Evolutionary conservation across 1,140 invertebrate species (phyloP).

Genomic region (Zaprionus kolodkinae): DNA sequence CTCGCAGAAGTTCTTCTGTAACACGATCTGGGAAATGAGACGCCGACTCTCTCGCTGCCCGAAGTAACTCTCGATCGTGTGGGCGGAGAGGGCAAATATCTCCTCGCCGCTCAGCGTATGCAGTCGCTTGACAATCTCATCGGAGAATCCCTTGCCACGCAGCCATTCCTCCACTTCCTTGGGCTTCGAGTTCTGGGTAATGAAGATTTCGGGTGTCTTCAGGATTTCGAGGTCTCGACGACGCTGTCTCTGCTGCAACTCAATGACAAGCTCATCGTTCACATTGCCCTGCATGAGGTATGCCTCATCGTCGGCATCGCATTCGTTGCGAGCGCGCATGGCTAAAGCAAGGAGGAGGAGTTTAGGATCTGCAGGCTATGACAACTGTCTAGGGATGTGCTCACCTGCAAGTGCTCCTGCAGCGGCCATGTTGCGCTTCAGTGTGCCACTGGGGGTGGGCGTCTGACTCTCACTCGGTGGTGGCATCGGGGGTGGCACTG

Average conservation of each 20-base stretch:
- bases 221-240: slow-evolving; percentile 87
- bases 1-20: slow-evolving; percentile 91
- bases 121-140: slow-evolving; percentile 87
- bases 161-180: slow-evolving; percentile 91
- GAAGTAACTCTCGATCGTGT: slow-evolving; percentile 88
- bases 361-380: no score
- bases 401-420: slow-evolving; percentile 63
- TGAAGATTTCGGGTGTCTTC: slow-evolving; percentile 89
- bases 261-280: slow-evolving; percentile 89
- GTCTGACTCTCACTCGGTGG: slow-evolving; percentile 75
- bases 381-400: not conserved
- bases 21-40: slow-evolving; percentile 90
- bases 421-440: slow-evolving; percentile 67
- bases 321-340: slow-evolving; percentile 74
- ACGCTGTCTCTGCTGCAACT: slow-evolving; percentile 86
- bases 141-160: slow-evolving; percentile 89
- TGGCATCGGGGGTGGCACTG: slow-evolving; percentile 77
- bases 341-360: slow-evolving; percentile 20
- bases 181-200: slow-evolving; percentile 87
- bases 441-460: slow-evolving; percentile 61
- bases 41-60: slow-evolving; percentile 89
- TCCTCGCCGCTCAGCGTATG: slow-evolving; percentile 88
- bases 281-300: slow-evolving; percentile 85
- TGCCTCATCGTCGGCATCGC: slow-evolving; percentile 61
- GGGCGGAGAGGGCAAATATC: slow-evolving; percentile 88